A percentile compares a stretch with the other conserved stretches of the same genome.
Conservation (phyloP, 1,140 invertebrate genomes). For the Manduca sexta region DNA sequence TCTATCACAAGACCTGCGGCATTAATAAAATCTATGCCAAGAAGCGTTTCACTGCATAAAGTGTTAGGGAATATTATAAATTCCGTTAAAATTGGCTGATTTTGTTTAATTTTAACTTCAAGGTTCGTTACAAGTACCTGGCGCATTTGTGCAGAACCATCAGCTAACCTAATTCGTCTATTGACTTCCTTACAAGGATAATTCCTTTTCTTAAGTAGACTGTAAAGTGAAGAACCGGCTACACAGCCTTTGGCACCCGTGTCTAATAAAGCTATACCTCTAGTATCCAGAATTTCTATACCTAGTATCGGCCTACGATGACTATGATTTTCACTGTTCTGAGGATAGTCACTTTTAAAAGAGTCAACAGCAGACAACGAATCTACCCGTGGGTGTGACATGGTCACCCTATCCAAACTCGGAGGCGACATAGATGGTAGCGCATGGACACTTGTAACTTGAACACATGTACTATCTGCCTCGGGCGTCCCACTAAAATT, state of each 20-base stretch:
- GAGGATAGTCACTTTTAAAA: background rate
- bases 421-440: no score
- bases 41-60: slow-evolving; percentile 6
- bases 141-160: background rate
- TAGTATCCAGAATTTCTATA: background rate
- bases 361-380: background rate
- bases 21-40: slow-evolving; percentile 9
- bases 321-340: background rate
- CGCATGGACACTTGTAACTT: no score
- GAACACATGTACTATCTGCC: no score
- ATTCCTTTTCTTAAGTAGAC: background rate
- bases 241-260: slow-evolving; percentile 2
- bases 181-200: background rate
- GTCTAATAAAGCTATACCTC: slow-evolving; percentile 3
- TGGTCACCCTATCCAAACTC: no score
- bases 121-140: background rate
- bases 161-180: background rate
- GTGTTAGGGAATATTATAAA: slow-evolving; percentile 6
- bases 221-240: slow-evolving; percentile 2
- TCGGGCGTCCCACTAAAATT: no score
- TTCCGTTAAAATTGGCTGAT: background rate
- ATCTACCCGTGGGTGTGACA: background rate
- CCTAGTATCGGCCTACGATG: background rate
- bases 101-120: background rate
- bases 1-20: slow-evolving; percentile 6